These are phyloP conservation scores for Montipora capricornis DNA, from an alignment of 64 coral and sea anemone genomes.

Conservation along the genomic window DNA sequence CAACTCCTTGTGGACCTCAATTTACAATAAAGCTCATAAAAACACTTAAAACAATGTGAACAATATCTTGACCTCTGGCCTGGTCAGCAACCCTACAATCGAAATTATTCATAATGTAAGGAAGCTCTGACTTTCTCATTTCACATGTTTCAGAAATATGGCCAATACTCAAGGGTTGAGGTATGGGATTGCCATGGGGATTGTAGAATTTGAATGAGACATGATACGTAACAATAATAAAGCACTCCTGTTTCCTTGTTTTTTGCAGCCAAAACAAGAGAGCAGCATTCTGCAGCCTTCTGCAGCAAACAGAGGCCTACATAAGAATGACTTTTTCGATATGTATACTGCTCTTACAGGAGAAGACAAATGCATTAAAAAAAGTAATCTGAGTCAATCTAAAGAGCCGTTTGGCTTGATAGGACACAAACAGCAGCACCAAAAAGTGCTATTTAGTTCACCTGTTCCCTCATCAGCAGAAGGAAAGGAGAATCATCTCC, in stretches of 20 bases:
- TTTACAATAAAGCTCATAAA: too few species aligned
- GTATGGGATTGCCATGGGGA: too few species aligned
- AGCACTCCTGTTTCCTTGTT: not conserved
- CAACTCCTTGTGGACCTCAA: too few species aligned
- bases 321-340: constrained; percentile 23
- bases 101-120: too few species aligned
- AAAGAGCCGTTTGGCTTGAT: not conserved
- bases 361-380: not conserved
- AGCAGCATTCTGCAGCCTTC: not conserved
- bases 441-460: not conserved
- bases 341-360: not conserved
- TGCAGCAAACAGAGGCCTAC: not conserved
- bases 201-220: too few species aligned
- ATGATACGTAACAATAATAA: not conserved
- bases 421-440: not conserved
- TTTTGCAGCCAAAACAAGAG: constrained; percentile 2
- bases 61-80: too few species aligned
- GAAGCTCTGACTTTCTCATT: too few species aligned
- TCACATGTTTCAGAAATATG: too few species aligned
- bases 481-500: not conserved
- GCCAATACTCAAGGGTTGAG: too few species aligned
- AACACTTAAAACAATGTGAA: too few species aligned
- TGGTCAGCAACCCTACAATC: too few species aligned
- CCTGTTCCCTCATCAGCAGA: not conserved
- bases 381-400: not conserved